Evolutionary conservation across 2,888 invertebrate genomes (phyloP), one percentile per base, ranked within the genome.

Genomic region (Mechanitis mazaeus): DNA sequence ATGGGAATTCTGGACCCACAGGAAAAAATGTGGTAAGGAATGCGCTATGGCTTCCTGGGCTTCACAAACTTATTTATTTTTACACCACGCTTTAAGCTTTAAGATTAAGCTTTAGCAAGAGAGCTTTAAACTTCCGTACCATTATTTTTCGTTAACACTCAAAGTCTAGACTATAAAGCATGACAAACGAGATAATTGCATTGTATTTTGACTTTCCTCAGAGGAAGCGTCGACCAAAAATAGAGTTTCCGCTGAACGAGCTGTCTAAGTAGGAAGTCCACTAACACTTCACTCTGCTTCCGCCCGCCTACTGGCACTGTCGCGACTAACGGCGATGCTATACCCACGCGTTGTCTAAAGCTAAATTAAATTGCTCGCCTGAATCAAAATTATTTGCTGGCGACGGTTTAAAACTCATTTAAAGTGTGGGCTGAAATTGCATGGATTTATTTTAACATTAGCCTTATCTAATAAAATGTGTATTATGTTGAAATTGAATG

Each of bases 261-360:
- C 79, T 74, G 80, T 82, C 80, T 89, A 90, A 89, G 89, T 87
- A 89, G 89, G 89, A 90, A 89, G 87, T 84, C 81, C 78, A 78
- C 81, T 79, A 81, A 81, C 81, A 77, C 83, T 82, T 72, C 81
- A 76, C 80, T 79, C 78, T 76, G 74, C 80, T 89, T 88, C 88
- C 89, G 87, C 81, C 87, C 89, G 87, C 89, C 88, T 83, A 88
- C 89, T 80, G 85, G 87, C 82, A 87, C 89, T 79, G 85, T 82
- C 86, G 82, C 83, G 85, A 75, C 50, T 31, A 6, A n/a, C 31
- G 81, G 83, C 85, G 80, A 76, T 83, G 80, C 78, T 67, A 66
- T 68, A 80, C 87, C 88, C 81, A 87, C 87, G 83, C 88, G 71
- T 74, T 75, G 80, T 82, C 82, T 79, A 82, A 84, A 84, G 81